These are phyloP conservation scores for Uropetala carovei DNA, from an alignment of 2,888 invertebrate genomes.

Conservation along the genomic window DNA sequence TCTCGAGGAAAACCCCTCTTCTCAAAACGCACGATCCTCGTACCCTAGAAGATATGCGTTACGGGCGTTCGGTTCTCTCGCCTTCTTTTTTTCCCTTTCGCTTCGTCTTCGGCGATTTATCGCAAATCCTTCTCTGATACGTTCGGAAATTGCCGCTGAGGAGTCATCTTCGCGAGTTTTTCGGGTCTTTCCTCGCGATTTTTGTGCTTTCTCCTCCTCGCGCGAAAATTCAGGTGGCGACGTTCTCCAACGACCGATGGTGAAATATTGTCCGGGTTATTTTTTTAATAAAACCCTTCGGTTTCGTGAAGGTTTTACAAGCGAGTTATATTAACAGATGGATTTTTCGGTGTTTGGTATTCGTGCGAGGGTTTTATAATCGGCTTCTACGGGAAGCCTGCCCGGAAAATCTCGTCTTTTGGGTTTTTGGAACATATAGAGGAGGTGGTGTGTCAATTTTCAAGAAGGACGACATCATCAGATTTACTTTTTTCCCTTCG, in stretches of 20 bases:
- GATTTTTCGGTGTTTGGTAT: neutral
- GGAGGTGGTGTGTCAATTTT: neutral
- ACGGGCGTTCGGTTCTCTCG: neutral
- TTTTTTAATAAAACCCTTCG: neutral
- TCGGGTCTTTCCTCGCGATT: neutral
- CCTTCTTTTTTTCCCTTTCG: neutral
- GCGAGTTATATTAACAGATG: neutral
- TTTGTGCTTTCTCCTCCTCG: neutral
- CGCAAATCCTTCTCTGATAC: neutral
- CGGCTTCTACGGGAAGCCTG: neutral
- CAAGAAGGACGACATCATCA: neutral
- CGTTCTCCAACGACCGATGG: neutral
- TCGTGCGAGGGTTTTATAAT: neutral
- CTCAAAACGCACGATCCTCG: neutral
- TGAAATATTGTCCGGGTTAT: neutral
- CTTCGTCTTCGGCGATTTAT: constrained; percentile 2
- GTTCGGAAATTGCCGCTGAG: neutral
- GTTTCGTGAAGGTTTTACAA: neutral
- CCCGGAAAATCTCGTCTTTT: neutral
- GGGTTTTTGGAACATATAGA: neutral
- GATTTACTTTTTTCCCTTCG: neutral
- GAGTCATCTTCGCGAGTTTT: neutral
- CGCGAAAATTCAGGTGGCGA: neutral
- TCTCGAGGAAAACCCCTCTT: neutral
- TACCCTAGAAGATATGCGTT: neutral